Evolutionary conservation across 2,888 invertebrate genomes (phyloP), one percentile per base, ranked within the genome.

Genomic region (Lithosia quadra): DNA sequence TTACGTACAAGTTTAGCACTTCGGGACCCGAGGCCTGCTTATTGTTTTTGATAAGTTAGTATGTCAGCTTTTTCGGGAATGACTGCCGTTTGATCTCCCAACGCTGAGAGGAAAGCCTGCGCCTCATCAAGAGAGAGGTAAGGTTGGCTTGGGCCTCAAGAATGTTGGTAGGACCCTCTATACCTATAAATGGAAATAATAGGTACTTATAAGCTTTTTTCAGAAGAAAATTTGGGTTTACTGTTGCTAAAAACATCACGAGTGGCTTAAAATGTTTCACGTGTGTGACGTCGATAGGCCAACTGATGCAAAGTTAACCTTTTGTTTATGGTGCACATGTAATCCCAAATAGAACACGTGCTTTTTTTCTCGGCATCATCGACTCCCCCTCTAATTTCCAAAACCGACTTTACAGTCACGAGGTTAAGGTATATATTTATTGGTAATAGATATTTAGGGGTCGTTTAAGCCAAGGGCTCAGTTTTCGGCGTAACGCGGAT

Each of bases 331-430:
- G 90, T 89, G 90, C 88, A 89, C 87, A 86, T 92, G 93, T 94
- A 94, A 95, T 94, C 94, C 92, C 91, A 90, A 92, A 93, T 91
- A 92, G 92, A 93, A 94, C 94, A 94, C 94, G 94, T 94, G 94
- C 90, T 92, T 94, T 94, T 92, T 94, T 93, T 93, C 94, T 89
- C 93, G 92, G 85, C 90, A 86, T 88, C 88, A 84, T 82, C 83
- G 82, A 49, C 84, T 81, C 86, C 83, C 86, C 65, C 60, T 22
- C 36, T 49, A 28, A 74, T 77, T 73, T 34, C 49, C 21, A 84
- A 86, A 85, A 74, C 62, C 53, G 33, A 83, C 88, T 82, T 79
- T 90, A 86, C 67, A 63, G n/a, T 2, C 18, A 24, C 36, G 1
- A 5, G 0, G 0, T 70, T 83, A 91, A 76, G 81, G 85, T 81